phyloP scores from a whole-genome alignment of 2,888 invertebrate species.

The Hirtodrosophila duncani region DNA sequence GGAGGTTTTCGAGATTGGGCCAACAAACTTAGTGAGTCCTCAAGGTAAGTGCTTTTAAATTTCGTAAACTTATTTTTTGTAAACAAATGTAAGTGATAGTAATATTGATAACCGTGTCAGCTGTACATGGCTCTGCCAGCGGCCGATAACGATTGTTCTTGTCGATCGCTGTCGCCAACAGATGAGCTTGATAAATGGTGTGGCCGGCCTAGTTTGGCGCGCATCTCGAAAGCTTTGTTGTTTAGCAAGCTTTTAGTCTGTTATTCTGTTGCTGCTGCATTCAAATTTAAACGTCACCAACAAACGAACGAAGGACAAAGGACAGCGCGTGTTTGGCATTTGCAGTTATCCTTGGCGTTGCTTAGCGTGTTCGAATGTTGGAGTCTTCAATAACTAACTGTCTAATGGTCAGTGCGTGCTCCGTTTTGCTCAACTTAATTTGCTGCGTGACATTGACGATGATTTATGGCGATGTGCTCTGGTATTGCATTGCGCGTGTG shows the following conservation, averaged over 20 bases:
- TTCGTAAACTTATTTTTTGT: too few species aligned
- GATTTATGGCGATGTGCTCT: slow-evolving; percentile 21
- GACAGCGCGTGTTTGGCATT: slow-evolving; percentile 33
- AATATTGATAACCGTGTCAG: too few species aligned
- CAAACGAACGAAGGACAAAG: slow-evolving; percentile 25
- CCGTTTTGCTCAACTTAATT: slow-evolving; percentile 15
- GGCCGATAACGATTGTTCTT: too few species aligned
- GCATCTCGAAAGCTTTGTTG: slow-evolving; percentile 16
- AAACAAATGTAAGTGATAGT: too few species aligned
- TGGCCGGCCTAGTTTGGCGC: too few species aligned
- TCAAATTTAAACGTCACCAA: slow-evolving; percentile 19
- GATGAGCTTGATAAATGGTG: too few species aligned
- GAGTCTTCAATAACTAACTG: slow-evolving; percentile 27
- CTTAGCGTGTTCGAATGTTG: slow-evolving; percentile 16
- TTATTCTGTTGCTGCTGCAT: slow-evolving; percentile 3
- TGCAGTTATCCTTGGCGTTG: slow-evolving; percentile 7
- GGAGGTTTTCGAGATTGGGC: too few species aligned
- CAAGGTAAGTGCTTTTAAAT: too few species aligned
- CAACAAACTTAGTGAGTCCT: too few species aligned
- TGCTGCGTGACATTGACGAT: slow-evolving; percentile 18
- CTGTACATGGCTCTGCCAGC: too few species aligned
- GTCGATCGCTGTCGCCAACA: too few species aligned
- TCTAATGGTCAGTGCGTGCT: slow-evolving; percentile 52
- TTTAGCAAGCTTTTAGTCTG: background rate
- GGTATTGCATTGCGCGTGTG: slow-evolving; percentile 37